Percentiles rank a stretch among this genome's conserved stretches.
Conservation (phyloP, 2,797 vertebrate genomes). For the Coracias cyanogaster region DNA sequence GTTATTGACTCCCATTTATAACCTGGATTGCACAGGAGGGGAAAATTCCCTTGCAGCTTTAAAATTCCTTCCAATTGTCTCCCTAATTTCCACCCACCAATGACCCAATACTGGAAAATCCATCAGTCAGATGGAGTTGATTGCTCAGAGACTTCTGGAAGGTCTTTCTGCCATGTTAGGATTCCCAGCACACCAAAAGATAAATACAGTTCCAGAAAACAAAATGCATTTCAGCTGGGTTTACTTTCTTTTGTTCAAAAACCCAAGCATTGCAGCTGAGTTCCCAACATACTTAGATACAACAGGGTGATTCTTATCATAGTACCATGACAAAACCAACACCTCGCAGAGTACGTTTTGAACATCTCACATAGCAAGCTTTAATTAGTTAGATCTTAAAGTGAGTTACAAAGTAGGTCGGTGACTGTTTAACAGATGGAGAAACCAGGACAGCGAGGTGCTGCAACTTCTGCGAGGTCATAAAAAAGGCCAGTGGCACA, state of each 20-base stretch:
- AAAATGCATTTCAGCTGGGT: neutral
- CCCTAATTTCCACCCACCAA: neutral
- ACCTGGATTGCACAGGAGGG: neutral
- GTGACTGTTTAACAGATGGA: slow-evolving; percentile 11
- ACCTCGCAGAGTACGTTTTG: neutral
- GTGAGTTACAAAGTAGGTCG: slow-evolving; percentile 5
- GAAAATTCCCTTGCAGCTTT: neutral
- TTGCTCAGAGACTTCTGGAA: neutral
- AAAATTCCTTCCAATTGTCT: neutral
- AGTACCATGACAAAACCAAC: neutral
- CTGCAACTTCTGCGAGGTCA: neutral
- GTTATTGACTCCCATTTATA: neutral
- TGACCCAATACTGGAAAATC: neutral
- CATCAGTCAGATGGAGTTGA: neutral
- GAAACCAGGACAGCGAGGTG: slow-evolving; percentile 16
- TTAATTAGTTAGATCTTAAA: slow-evolving; percentile 15
- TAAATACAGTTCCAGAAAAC: neutral
- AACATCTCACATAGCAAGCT: neutral
- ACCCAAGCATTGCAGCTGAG: neutral
- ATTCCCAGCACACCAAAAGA: neutral
- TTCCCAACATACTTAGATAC: neutral
- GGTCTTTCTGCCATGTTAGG: neutral
- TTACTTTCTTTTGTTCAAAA: neutral
- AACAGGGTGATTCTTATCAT: neutral
- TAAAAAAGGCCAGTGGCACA: neutral